Base-by-base conservation (phyloP, 2,113 vertebrate genomes). In the Peucedramus taeniatus region DNA sequence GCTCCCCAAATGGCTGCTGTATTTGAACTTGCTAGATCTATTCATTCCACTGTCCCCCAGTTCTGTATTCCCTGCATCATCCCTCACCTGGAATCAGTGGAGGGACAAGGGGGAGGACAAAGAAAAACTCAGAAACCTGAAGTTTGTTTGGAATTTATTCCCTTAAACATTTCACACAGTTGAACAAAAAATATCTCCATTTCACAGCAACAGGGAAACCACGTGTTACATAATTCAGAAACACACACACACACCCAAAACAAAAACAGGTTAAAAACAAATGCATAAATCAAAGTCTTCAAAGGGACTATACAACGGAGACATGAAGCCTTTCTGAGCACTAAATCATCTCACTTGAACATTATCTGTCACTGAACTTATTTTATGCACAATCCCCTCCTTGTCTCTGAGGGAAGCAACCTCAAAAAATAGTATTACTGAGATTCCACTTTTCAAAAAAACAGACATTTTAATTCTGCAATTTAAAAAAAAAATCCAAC, bases 71-170 rank as follows among this genome's bases (percentile, higher is more conserved):
- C 72, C 93, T 31, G 27, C 56, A 87, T 72, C 70, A 81, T 39
- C 88, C 83, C 85, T 81, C 88, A 72, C 63, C 79, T 90, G 40
- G 23, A 87, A 80, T 15, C 72, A 92, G 72, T 5, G 27, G 33
- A 97, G 93, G 88, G 94, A 84, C 69, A 95, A 96, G 71, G 72
- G 91, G 80, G 70, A 89, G 92, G 82, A 94, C 95, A 98, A 98
- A 98, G 95, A 98, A 98, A 98, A 98, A 98, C 98, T 98, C 98
- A 98, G 98, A 98, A 98, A 97, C 97, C 98, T 93, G 76, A 93
- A 97, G 92, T 97, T 96, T 97, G 85, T 98, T 98, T 95, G 97
- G 97, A 97, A 98, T 98, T 98, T 98, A 98, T 98, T 98, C 97
- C 98, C 97, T 96, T 97, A 96, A 98, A 96, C 69, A 96, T 94